Percentiles rank a stretch among this genome's conserved stretches.
phyloP scores from a whole-genome alignment of 2,888 invertebrate genomes.

The Trachelus troglodyta region DNA sequence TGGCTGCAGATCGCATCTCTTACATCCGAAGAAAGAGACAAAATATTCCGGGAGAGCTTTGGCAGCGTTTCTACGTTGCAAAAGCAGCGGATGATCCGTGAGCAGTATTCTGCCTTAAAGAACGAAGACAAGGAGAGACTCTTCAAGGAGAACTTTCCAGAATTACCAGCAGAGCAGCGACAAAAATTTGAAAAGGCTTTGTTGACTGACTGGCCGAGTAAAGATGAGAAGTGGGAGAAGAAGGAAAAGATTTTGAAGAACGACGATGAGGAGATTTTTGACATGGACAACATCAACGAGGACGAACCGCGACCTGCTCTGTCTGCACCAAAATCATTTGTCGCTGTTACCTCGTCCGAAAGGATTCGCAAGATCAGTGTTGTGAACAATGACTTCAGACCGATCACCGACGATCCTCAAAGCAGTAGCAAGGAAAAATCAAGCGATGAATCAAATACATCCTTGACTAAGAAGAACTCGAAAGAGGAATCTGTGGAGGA shows the following conservation, averaged over 20 bases:
- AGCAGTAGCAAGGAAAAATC: constrained; percentile 52
- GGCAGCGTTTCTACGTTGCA: constrained; percentile 57
- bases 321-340: constrained; percentile 65
- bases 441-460: constrained; percentile 47
- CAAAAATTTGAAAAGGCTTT: constrained; percentile 69
- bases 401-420: constrained; percentile 67
- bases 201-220: constrained; percentile 66
- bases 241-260: constrained; percentile 43
- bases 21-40: constrained; percentile 57
- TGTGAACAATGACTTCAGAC: constrained; percentile 73
- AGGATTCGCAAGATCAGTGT: constrained; percentile 74
- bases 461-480: constrained; percentile 56
- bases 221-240: constrained; percentile 29
- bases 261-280: constrained; percentile 75
- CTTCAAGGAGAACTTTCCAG: constrained; percentile 63
- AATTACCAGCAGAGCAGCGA: constrained; percentile 64
- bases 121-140: constrained; percentile 59
- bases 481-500: constrained; percentile 66
- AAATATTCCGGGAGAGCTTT: constrained; percentile 58
- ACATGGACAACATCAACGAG: constrained; percentile 76
- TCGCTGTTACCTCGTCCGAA: constrained; percentile 69
- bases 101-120: constrained; percentile 60
- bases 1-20: constrained; percentile 63
- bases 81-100: constrained; percentile 61
- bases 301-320: constrained; percentile 41